Evolutionary conservation across 2,888 invertebrate genomes (phyloP).

Genomic region (Lepidocyrtoides sp.): DNA sequence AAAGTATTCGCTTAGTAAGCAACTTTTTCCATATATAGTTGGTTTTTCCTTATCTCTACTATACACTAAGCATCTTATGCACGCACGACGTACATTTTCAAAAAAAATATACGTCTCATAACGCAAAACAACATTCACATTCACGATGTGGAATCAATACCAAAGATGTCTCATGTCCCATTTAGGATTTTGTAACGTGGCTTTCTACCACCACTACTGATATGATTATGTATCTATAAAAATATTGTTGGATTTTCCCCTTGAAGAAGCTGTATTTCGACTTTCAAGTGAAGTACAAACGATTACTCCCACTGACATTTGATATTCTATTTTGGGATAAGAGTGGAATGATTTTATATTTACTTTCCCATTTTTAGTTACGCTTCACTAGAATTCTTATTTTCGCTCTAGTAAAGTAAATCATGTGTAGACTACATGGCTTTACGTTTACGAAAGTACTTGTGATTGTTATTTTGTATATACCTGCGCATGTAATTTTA

Average conservation of each 20-base stretch:
- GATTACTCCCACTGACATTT: not conserved
- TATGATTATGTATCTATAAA: no score
- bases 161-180: not conserved
- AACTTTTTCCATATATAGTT: slow-evolving; percentile 31
- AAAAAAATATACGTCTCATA: slow-evolving; percentile 19
- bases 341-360: not conserved
- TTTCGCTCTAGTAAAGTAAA: no score
- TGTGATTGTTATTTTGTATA: no score
- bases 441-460: no score
- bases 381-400: no score
- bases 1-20: slow-evolving; percentile 19
- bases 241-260: no score
- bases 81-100: slow-evolving; percentile 22
- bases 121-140: slow-evolving; percentile 35
- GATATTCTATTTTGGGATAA: not conserved
- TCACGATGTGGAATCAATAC: slow-evolving; percentile 18
- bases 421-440: no score
- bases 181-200: not conserved
- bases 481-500: no score
- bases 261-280: not conserved
- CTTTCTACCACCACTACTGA: no score
- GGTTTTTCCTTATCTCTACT: no score
- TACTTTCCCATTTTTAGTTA: no score
- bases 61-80: slow-evolving; percentile 26
- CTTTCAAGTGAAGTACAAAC: not conserved